Conservation (phyloP, 2,888 invertebrate genomes). For the Diplolepis rosae region DNA sequence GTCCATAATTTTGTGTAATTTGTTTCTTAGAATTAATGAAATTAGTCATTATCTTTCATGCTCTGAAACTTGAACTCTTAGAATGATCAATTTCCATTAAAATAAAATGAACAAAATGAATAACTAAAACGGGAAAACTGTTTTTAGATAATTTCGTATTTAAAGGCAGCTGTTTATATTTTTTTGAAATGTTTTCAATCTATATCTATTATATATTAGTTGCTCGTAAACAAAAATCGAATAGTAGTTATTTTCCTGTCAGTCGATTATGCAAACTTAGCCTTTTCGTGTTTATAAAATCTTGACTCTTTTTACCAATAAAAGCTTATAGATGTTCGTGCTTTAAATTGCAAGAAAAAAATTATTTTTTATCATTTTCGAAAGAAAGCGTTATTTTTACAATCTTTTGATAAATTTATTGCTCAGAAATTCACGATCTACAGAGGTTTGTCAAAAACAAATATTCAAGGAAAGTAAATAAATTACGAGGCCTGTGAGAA, state of each 20-base stretch:
- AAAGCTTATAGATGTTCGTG: not conserved
- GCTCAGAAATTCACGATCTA: not conserved
- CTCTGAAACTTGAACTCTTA: not conserved
- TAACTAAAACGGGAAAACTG: not conserved
- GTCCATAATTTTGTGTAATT: not conserved
- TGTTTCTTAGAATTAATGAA: not conserved
- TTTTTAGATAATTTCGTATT: not conserved
- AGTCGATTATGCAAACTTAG: not conserved
- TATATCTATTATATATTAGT: constrained; percentile 12
- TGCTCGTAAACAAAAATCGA: constrained; percentile 15
- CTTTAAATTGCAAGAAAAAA: not conserved
- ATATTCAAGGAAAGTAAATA: not conserved
- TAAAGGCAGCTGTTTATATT: not conserved
- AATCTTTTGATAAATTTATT: no score
- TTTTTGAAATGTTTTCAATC: constrained; percentile 14
- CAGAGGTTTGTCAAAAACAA: not conserved
- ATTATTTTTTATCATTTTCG: not conserved
- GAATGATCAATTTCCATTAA: not conserved
- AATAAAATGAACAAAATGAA: not conserved
- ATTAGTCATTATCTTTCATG: no score
- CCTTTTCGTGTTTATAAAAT: constrained; percentile 10
- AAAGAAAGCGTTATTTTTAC: no score
- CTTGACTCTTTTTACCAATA: not conserved
- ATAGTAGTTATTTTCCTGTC: constrained; percentile 8
- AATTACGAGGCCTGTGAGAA: not conserved